Evolutionary conservation across 2,888 invertebrate species (phyloP), one percentile per base, ranked within the genome.

Genomic region (Serrognathus titanus): DNA sequence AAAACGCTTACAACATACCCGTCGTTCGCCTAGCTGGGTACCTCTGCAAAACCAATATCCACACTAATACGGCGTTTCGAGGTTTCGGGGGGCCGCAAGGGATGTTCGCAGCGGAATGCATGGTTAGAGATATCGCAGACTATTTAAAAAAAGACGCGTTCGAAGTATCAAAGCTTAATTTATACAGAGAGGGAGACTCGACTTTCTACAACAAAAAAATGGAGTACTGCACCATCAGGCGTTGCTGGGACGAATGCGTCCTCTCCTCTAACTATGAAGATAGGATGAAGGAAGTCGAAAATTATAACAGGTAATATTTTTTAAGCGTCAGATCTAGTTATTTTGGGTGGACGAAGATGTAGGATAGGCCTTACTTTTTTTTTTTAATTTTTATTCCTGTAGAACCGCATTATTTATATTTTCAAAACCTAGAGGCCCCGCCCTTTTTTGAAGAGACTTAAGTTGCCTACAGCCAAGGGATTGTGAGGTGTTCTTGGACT

Each of bases 61-160:
- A 94, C 0, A 94, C 94, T 0, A 94, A 94, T 72, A 97, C 96
- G 0, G 97, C 97, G 0, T 97, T 96, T 71, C 81, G 97, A 67
- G 94, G 94, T 1, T 95, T 94, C 70, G 95, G 95, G 5, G 93
- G 88, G 0, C 95, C 95, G 0, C 95, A 95, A 65, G 94, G 90
- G 31, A 93, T 94, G 93, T 90, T 91, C 71, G 84, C 88, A 1
- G 89, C 85, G 0, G 96, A 96, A 77, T 84, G 81, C 64, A 87
- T 92, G 66, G 82, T 92, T 38, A 81, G 88, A 60, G 87, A 92
- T 62, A 81, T 94, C 10, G 93, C 95, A 1, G 81, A 81, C 35
- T 83, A 81, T 65, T 78, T 94, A 13, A 82, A 83, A 0, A 84
- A 86, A 63, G 84, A 86, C 63, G 78, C 83, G 7, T 77, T 83